These are phyloP conservation scores for Sinella curviseta DNA, from an alignment of 1,140 invertebrate genomes.

Conservation along the genomic window DNA sequence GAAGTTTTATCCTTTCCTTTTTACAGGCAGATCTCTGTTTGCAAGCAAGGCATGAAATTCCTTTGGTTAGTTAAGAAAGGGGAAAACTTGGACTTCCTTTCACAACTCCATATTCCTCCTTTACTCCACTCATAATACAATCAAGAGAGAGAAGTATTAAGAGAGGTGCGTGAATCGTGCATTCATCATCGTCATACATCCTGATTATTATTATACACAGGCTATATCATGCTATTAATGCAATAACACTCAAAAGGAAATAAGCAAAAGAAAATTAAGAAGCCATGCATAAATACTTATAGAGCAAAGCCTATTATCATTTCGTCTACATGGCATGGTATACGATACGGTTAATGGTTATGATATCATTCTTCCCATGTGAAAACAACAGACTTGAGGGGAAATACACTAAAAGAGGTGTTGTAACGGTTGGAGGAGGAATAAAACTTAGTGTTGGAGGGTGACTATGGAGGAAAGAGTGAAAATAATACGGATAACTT, in stretches of 20 bases:
- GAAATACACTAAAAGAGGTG: background rate
- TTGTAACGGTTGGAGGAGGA: background rate
- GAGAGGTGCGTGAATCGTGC: background rate
- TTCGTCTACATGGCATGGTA: no score
- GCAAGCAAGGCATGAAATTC: background rate
- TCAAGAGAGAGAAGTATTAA: background rate
- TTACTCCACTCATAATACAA: background rate
- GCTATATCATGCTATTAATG: background rate
- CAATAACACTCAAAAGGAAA: background rate
- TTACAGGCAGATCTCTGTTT: no score
- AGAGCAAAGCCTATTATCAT: no score
- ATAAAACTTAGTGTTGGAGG: background rate
- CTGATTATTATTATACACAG: background rate
- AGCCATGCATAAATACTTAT: background rate
- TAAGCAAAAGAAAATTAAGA: background rate
- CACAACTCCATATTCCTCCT: background rate
- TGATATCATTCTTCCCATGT: no score
- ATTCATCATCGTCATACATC: background rate
- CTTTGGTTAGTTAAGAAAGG: conserved; percentile 5
- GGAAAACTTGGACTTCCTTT: background rate
- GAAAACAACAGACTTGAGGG: no score
- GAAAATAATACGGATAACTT: conserved; percentile 25
- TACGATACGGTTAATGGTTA: no score
- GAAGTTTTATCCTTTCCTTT: no score
- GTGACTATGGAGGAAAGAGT: background rate